Conservation (phyloP, 2,797 vertebrate species). For the Peromyscus melanophrys region DNA sequence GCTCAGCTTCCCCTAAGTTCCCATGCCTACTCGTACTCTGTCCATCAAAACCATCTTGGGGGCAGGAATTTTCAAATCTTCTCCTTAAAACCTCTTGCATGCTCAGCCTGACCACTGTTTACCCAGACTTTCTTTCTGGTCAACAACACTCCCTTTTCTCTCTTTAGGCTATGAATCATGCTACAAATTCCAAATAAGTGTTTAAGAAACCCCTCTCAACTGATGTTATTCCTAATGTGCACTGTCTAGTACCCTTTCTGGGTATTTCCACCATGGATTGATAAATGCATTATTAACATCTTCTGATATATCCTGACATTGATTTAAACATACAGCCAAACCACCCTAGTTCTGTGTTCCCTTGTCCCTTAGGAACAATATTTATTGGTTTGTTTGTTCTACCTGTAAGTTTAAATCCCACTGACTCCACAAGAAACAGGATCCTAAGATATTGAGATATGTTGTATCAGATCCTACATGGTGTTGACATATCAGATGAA, state of each 20-base stretch:
- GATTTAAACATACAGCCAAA: background rate
- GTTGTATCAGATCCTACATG: background rate
- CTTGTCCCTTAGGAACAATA: background rate
- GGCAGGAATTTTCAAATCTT: background rate
- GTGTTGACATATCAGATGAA: background rate
- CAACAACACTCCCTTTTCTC: background rate
- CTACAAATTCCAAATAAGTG: background rate
- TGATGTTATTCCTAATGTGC: background rate
- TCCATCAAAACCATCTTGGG: rapidly evolving
- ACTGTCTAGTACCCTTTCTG: background rate
- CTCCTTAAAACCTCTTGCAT: background rate
- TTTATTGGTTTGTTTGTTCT: background rate
- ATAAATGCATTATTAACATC: background rate
- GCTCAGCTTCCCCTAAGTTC: background rate
- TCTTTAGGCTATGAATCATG: background rate
- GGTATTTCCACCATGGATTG: background rate
- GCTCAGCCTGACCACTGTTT: background rate
- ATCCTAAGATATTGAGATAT: background rate
- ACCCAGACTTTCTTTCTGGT: background rate
- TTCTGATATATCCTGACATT: background rate
- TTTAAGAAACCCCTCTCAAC: background rate
- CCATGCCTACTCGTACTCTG: background rate
- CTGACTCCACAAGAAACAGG: background rate
- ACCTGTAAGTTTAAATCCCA: background rate
- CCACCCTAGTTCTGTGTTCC: background rate